Conservation (phyloP, 2,113 vertebrate species). For the Tapirus terrestris region DNA sequence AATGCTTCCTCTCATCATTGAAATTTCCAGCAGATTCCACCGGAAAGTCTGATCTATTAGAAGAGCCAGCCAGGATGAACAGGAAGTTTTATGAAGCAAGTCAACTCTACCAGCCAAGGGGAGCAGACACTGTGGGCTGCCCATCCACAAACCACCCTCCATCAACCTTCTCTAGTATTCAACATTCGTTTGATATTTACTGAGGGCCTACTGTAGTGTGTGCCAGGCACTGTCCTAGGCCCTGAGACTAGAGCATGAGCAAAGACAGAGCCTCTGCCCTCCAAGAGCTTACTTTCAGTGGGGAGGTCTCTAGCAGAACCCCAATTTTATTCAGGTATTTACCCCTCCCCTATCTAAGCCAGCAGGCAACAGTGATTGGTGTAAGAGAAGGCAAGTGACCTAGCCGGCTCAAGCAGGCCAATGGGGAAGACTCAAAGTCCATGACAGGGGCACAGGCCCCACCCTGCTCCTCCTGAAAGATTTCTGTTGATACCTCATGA, state of each 20-base stretch:
- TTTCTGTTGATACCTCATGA: not conserved
- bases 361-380: not conserved
- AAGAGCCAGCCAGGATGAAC: not conserved
- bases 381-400: not conserved
- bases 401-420: not conserved
- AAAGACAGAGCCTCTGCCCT: not conserved
- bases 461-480: not conserved
- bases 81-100: not conserved
- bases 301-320: not conserved
- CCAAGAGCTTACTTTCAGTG: not conserved
- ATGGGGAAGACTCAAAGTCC: not conserved
- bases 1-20: not conserved
- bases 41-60: not conserved
- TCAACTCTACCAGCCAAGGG: not conserved
- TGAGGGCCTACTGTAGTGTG: not conserved
- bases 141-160: not conserved
- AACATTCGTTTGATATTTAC: not conserved
- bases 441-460: not conserved
- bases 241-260: not conserved
- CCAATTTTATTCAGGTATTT: constrained; percentile 5
- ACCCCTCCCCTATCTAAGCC: not conserved
- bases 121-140: not conserved
- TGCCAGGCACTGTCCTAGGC: not conserved
- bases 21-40: not conserved
- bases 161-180: not conserved